Base-by-base conservation (phyloP, 2,888 invertebrate species). In the Xanthorhoe spadicearia region DNA sequence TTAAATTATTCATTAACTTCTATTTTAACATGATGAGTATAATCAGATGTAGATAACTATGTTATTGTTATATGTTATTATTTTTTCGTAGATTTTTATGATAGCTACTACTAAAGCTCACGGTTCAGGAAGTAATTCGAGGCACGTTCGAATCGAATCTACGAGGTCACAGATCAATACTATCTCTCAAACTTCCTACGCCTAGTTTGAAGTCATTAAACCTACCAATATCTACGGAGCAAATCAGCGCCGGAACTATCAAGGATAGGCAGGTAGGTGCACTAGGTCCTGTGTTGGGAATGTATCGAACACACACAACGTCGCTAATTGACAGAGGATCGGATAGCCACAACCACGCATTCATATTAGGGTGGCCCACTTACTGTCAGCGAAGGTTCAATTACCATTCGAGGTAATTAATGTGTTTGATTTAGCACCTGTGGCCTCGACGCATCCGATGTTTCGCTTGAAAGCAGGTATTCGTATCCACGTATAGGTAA, bases 311-410 rank as follows among this genome's bases (percentile, higher is more conserved):
- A 59, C 51, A 46, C 38, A 60, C 53, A 32, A 43, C 51, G 55
- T 48, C 61, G 59, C 53, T 71, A 67, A 65, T 63, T 61, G 56
- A 50, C 60, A 70, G 64, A 48, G 64, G 53, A 64, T 57, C 50
- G 48, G 23, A 49, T 19, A 17, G 32, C 43, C 43, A 43, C 32
- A n/a, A 19, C 32, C 15, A 35, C 4, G 35, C 18, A 32, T 48
- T 17, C 52, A 18, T 18, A 68, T 72, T 65, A 72, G 66, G 61
- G 51, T 60, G 32, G 48, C 59, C 61, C 19, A 50, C 48, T 61
- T 15, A 60, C 58, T 18, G 52, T 50, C 38, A 46, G 59, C 50
- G 35, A 53, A 61, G 68, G 64, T 60, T 66, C 58, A 43, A 57
- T 69, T 68, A 66, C 63, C 49, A 65, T 53, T 17, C 9, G n/a